Evolutionary conservation across 2,797 vertebrate species (phyloP).

Genomic region (Setipinna tenuifilis): DNA sequence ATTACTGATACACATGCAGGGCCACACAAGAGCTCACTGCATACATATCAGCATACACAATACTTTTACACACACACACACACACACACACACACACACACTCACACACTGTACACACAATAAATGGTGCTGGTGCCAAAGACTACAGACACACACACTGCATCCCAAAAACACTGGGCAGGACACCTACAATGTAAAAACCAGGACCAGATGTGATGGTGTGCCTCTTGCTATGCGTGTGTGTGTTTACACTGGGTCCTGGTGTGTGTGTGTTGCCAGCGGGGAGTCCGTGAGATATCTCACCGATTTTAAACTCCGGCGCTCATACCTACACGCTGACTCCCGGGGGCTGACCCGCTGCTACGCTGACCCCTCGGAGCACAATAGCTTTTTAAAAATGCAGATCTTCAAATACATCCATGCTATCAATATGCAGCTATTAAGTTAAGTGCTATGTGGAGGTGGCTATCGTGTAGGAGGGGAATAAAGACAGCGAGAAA

Average conservation of each 20-base stretch:
- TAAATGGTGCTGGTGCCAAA: conserved; percentile 1
- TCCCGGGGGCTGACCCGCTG: neutral
- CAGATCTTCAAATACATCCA: neutral
- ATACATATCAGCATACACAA: neutral
- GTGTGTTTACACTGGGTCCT: conserved; percentile 18
- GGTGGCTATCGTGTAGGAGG: conserved; percentile 8
- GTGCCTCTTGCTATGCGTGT: neutral
- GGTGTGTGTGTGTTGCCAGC: neutral
- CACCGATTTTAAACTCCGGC: neutral
- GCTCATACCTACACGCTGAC: neutral
- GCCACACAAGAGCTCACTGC: neutral
- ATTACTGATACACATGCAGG: neutral
- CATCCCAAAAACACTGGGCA: conserved; percentile 1
- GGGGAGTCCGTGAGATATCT: neutral
- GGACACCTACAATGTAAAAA: conserved; percentile 23
- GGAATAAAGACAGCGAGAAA: conserved; percentile 43
- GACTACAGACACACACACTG: conserved; percentile 16
- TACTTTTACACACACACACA: neutral
- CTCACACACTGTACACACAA: neutral
- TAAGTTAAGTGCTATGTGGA: conserved; percentile 14
- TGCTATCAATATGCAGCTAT: conserved; percentile 25
- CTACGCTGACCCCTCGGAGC: neutral
- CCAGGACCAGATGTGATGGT: conserved; percentile 19
- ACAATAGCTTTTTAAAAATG: neutral
- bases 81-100: neutral